These are phyloP conservation scores for Adelosebastes latens DNA, from an alignment of 2,797 vertebrate genomes.

Conservation along the genomic window DNA sequence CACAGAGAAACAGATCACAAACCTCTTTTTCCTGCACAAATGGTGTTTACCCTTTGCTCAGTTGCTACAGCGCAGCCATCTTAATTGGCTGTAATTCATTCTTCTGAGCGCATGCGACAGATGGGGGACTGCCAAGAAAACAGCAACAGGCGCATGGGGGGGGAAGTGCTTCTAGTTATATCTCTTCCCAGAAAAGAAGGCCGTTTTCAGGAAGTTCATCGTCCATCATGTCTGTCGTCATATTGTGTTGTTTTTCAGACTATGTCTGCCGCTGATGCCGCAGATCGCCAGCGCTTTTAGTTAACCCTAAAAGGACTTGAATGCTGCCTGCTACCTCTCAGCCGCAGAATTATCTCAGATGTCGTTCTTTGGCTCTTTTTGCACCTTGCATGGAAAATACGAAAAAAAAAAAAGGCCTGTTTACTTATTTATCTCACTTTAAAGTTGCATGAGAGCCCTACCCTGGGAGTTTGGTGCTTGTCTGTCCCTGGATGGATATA, in stretches of 20 bases:
- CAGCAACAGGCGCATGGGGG: conserved; percentile 35
- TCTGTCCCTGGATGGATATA: conserved; percentile 48
- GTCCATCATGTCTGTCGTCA: conserved; percentile 24
- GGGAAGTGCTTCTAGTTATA: not conserved
- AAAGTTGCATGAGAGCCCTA: conserved; percentile 70
- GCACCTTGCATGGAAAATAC: conserved; percentile 50
- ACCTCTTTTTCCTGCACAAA: conserved; percentile 43
- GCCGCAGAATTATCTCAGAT: conserved; percentile 12
- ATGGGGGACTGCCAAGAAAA: conserved; percentile 57
- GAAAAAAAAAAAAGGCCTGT: conserved; percentile 21
- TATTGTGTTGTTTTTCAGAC: conserved; percentile 14
- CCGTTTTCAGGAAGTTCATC: conserved; percentile 43
- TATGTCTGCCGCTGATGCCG: conserved; percentile 1
- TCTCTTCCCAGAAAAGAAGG: conserved; percentile 35
- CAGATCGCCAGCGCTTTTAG: conserved; percentile 43
- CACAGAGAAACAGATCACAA: conserved; percentile 10
- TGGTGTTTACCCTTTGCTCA: conserved; percentile 60
- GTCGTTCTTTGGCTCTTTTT: conserved; percentile 40
- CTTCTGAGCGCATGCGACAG: conserved; percentile 52
- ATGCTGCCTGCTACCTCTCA: conserved; percentile 37
- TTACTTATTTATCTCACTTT: conserved; percentile 76
- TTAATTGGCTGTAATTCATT: conserved; percentile 72
- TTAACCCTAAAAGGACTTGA: conserved; percentile 49
- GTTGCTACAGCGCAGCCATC: conserved; percentile 45
- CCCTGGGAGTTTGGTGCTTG: conserved; percentile 38